These are phyloP conservation scores for Thysanoteuthis rhombus DNA, from an alignment of 2,888 invertebrate species.

Conservation along the genomic window DNA sequence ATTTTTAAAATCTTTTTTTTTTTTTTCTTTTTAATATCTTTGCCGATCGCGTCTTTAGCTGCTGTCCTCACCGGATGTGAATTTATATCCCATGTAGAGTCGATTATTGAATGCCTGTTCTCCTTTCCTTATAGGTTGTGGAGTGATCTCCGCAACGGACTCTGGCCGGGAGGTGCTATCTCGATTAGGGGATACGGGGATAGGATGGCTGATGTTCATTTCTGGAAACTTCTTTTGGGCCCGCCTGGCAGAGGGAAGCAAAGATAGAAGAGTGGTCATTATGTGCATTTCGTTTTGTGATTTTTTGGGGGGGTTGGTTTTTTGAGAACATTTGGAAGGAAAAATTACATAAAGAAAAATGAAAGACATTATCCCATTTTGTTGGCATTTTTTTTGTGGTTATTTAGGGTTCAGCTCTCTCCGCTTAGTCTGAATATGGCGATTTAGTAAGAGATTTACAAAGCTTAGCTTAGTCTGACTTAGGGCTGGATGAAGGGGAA, in stretches of 20 bases:
- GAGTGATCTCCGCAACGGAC: neutral
- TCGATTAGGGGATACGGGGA: conserved; percentile 15
- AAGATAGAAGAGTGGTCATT: neutral
- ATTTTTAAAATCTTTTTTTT: neutral
- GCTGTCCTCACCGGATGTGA: conserved; percentile 28
- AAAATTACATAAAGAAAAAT: too few relatives aligned
- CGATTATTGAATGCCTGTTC: conserved; percentile 16
- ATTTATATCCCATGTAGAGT: conserved; percentile 21
- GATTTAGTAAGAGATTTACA: too few relatives aligned
- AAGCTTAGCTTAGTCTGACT: too few relatives aligned
- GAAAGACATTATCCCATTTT: too few relatives aligned
- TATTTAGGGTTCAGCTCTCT: too few relatives aligned
- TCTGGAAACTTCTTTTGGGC: conserved; percentile 1
- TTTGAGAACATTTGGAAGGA: neutral
- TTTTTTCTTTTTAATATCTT: neutral
- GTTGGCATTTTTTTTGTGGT: too few relatives aligned
- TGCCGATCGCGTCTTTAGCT: neutral
- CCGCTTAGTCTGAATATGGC: too few relatives aligned
- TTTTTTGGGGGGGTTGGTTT: too few relatives aligned
- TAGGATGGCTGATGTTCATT: conserved; percentile 14
- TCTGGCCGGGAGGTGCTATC: neutral
- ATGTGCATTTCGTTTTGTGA: neutral
- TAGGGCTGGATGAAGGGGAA: too few relatives aligned
- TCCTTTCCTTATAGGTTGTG: neutral
- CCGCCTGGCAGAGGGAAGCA: conserved; percentile 15